Percentiles rank a stretch among this genome's conserved stretches.
Conservation (phyloP, 2,797 vertebrate genomes). For the Remorina albescens region DNA sequence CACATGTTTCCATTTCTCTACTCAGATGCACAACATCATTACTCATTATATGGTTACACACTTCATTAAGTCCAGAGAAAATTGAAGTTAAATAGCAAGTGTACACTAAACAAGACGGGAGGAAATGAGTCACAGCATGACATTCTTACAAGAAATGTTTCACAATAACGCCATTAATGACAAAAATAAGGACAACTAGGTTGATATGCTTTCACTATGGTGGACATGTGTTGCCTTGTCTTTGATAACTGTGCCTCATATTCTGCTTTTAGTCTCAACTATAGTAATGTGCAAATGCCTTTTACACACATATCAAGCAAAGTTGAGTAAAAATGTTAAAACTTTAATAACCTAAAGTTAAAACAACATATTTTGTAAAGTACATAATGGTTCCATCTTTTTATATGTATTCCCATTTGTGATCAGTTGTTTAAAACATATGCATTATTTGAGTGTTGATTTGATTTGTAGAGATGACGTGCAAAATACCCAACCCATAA, state of each 20-base stretch:
- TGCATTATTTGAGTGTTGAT: slow-evolving; percentile 23
- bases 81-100: not conserved
- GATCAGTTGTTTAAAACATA: slow-evolving; percentile 2
- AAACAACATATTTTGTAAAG: slow-evolving; percentile 61
- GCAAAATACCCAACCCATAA: not conserved
- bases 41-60: not conserved
- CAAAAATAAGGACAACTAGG: slow-evolving; percentile 4
- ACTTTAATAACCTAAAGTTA: slow-evolving; percentile 40
- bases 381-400: slow-evolving; percentile 46
- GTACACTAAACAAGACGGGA: not conserved
- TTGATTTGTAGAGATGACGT: slow-evolving; percentile 14
- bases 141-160: not conserved
- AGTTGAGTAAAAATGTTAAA: slow-evolving; percentile 15
- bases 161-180: not conserved
- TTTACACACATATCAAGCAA: slow-evolving; percentile 52
- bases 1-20: slow-evolving; percentile 2
- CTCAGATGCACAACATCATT: not conserved
- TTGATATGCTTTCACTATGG: slow-evolving; percentile 47
- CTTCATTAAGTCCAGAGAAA: not conserved
- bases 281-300: slow-evolving; percentile 31
- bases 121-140: slow-evolving; percentile 6
- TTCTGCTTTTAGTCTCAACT: slow-evolving; percentile 42
- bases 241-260: slow-evolving; percentile 64
- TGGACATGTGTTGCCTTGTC: slow-evolving; percentile 49
- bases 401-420: slow-evolving; percentile 36